A percentile compares a stretch with the other conserved stretches of the same genome.
Conservation (phyloP, 1,140 invertebrate genomes). For the Magallana angulata region DNA sequence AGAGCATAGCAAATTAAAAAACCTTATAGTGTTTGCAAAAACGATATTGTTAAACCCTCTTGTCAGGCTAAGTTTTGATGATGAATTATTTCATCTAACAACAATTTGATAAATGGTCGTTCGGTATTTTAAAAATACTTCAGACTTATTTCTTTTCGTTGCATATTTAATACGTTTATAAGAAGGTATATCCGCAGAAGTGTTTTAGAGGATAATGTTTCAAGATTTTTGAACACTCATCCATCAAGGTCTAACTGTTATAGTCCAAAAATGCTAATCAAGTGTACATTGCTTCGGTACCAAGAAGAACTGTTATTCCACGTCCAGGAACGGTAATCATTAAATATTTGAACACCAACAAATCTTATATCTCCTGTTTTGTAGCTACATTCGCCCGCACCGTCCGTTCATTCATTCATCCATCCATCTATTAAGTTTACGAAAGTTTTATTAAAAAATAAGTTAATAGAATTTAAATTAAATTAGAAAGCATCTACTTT, state of each 20-base stretch:
- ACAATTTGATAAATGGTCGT: conserved; percentile 19
- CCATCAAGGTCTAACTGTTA: conserved; percentile 12
- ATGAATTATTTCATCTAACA: conserved; percentile 26
- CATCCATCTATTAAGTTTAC: too few species aligned
- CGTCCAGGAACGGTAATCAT: not conserved
- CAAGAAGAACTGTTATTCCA: not conserved
- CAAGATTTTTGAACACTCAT: conserved; percentile 20
- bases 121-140: not conserved
- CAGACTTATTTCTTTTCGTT: conserved; percentile 19
- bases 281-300: not conserved
- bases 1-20: conserved; percentile 31
- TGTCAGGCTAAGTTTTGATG: not conserved
- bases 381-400: too few species aligned
- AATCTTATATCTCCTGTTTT: not conserved
- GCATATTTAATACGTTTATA: conserved; percentile 26
- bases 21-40: conserved; percentile 34
- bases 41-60: conserved; percentile 14
- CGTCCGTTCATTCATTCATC: too few species aligned
- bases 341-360: not conserved
- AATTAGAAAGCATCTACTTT: too few species aligned
- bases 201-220: conserved; percentile 28
- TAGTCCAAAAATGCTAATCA: conserved; percentile 22
- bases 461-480: too few species aligned
- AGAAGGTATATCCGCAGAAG: not conserved
- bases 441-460: too few species aligned